These are phyloP conservation scores for Vultur gryphus DNA, from an alignment of 2,797 vertebrate species.

Conservation along the genomic window DNA sequence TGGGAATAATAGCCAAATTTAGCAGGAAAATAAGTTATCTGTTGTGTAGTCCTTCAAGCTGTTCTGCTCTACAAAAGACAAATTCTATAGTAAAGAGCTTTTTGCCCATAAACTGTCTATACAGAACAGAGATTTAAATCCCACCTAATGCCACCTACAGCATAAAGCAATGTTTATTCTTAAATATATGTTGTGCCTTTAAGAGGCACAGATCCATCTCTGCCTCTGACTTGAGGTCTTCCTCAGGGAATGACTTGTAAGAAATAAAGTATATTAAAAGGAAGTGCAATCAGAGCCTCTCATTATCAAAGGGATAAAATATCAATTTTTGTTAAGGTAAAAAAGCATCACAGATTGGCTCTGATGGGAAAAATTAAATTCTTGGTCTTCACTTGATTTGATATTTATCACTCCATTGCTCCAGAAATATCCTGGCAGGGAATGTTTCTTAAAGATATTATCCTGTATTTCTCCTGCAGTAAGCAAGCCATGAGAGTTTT, in stretches of 20 bases:
- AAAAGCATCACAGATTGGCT: slow-evolving; percentile 64
- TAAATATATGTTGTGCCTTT: neutral
- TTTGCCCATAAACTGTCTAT: neutral
- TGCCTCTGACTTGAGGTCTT: slow-evolving; percentile 43
- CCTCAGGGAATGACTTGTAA: slow-evolving; percentile 27
- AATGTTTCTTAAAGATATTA: slow-evolving; percentile 25
- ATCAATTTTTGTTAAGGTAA: slow-evolving; percentile 70
- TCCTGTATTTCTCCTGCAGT: slow-evolving; percentile 20
- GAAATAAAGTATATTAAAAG: slow-evolving; percentile 62
- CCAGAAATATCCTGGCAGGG: slow-evolving; percentile 55
- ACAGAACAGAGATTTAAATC: neutral
- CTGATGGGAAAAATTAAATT: slow-evolving; percentile 71
- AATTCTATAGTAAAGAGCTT: neutral
- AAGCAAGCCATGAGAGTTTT: slow-evolving; percentile 40
- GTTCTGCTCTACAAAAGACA: neutral
- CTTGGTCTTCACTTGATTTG: slow-evolving; percentile 65
- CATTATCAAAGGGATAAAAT: slow-evolving; percentile 70
- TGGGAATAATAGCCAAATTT: neutral
- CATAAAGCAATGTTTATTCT: slow-evolving; percentile 5
- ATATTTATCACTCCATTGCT: slow-evolving; percentile 68
- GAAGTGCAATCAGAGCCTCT: slow-evolving; percentile 55
- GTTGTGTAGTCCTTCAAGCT: neutral
- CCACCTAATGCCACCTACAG: neutral
- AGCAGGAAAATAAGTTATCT: neutral
- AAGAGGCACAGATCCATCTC: slow-evolving; percentile 7